These are phyloP conservation scores for Drosophila setifemur DNA, from an alignment of 1,140 invertebrate species.

Conservation along the genomic window DNA sequence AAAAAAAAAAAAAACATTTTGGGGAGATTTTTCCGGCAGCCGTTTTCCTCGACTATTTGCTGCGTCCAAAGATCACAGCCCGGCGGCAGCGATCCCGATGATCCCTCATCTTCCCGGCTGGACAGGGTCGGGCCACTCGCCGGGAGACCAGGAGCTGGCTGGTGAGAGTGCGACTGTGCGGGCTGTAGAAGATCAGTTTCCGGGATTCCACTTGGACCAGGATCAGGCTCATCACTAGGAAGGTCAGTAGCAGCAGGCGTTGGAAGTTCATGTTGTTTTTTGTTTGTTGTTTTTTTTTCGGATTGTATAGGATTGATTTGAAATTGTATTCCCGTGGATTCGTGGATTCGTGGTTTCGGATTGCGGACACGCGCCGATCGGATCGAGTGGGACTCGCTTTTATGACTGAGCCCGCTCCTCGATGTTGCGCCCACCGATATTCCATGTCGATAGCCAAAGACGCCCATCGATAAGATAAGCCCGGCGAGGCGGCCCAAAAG, in stretches of 20 bases:
- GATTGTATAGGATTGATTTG: background rate
- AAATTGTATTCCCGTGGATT: background rate
- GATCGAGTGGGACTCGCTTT: slow-evolving; percentile 28
- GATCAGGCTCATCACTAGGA: slow-evolving; percentile 29
- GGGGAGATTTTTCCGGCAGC: background rate
- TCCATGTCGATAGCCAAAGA: slow-evolving; percentile 36
- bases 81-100: slow-evolving; percentile 74
- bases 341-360: slow-evolving; percentile 2
- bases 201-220: slow-evolving; percentile 41
- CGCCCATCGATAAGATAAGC: slow-evolving; percentile 50
- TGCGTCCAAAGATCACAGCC: slow-evolving; percentile 61
- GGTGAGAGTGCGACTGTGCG: slow-evolving; percentile 32
- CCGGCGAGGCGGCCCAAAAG: too few relatives aligned
- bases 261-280: slow-evolving; percentile 39
- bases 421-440: slow-evolving; percentile 46
- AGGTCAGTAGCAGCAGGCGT: slow-evolving; percentile 24
- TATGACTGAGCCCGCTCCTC: slow-evolving; percentile 46
- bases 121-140: slow-evolving; percentile 52
- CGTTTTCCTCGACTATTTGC: slow-evolving; percentile 37
- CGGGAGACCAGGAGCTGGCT: slow-evolving; percentile 65
- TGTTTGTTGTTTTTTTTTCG: background rate
- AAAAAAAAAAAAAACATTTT: slow-evolving; percentile 6
- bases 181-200: slow-evolving; percentile 63
- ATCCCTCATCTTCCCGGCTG: slow-evolving; percentile 67
- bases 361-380: background rate